Percentiles rank a stretch among this genome's conserved stretches.
Conservation (phyloP, 2,113 vertebrate genomes). For the Lonchura striata region DNA sequence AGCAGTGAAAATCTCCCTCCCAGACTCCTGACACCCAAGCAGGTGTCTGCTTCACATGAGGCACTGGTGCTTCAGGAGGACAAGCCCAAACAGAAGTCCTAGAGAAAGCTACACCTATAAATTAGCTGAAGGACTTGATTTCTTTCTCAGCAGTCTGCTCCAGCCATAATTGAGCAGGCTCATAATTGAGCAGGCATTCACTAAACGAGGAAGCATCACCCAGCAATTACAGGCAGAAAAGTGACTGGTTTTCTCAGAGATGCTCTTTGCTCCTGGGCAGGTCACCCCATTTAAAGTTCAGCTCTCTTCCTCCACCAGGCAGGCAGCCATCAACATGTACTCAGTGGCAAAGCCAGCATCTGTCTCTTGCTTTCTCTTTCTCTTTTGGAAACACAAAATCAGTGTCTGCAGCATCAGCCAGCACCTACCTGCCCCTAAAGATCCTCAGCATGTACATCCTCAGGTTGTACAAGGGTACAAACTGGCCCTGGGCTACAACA, state of each 20-base stretch:
- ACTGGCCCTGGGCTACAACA: not conserved
- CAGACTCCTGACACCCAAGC: not conserved
- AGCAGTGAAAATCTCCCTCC: not conserved
- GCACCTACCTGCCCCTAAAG: not conserved
- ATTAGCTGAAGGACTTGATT: not conserved
- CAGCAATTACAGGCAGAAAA: not conserved
- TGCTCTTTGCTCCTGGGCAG: not conserved
- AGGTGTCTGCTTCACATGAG: rapidly evolving
- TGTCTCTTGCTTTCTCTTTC: not conserved
- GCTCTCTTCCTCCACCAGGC: not conserved
- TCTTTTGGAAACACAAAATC: not conserved
- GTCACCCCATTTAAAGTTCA: not conserved
- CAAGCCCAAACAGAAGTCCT: not conserved
- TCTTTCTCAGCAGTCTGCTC: not conserved
- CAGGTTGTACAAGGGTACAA: not conserved
- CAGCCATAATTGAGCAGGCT: not conserved
- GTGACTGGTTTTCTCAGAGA: not conserved
- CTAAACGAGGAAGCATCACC: rapidly evolving
- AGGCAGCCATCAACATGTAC: not conserved
- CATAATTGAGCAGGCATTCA: not conserved
- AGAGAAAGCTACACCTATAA: not conserved
- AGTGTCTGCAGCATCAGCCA: not conserved
- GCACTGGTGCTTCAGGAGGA: not conserved
- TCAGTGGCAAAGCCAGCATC: not conserved
- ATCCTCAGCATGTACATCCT: not conserved